A percentile compares a stretch with the other conserved stretches of the same genome.
phyloP scores from a whole-genome alignment of 2,797 vertebrate genomes.

The Pogonophryne albipinna region DNA sequence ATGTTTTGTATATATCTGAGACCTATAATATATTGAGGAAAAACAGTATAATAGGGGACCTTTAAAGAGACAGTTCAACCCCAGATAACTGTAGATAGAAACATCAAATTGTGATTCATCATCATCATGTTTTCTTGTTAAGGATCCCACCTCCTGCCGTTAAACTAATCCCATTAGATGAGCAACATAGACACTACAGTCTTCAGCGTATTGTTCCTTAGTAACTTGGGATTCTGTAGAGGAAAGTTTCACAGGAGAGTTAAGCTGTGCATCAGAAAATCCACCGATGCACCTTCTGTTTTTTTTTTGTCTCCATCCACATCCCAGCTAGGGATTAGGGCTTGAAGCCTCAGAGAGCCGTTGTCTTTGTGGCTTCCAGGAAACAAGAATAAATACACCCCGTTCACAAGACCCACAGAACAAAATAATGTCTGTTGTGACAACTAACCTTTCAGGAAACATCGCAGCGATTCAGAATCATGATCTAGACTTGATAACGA shows the following conservation, averaged over 20 bases:
- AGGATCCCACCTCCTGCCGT: constrained; percentile 42
- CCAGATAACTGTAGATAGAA: constrained; percentile 1
- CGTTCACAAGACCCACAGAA: constrained; percentile 8
- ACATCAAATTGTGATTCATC: constrained; percentile 14
- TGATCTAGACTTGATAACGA: not conserved
- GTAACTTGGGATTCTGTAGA: constrained; percentile 48
- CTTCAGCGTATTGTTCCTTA: constrained; percentile 48
- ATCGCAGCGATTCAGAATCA: not conserved
- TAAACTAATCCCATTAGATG: constrained; percentile 61
- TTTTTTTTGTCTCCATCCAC: constrained; percentile 33
- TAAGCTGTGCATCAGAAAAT: constrained; percentile 58
- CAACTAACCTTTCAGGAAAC: constrained; percentile 24
- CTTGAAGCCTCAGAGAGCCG: constrained; percentile 1
- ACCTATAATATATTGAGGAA: no score
- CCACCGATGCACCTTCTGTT: constrained; percentile 52
- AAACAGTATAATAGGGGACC: no score
- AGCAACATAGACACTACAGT: constrained; percentile 31
- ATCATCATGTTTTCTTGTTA: not conserved
- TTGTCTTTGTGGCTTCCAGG: constrained; percentile 16
- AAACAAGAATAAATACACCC: not conserved
- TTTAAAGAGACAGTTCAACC: not conserved
- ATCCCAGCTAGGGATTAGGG: constrained; percentile 48
- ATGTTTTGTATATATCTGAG: no score
- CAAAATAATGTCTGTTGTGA: not conserved
- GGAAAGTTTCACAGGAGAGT: constrained; percentile 45